Base-by-base conservation (phyloP, 2,888 invertebrate genomes). In the Papilio gigon region DNA sequence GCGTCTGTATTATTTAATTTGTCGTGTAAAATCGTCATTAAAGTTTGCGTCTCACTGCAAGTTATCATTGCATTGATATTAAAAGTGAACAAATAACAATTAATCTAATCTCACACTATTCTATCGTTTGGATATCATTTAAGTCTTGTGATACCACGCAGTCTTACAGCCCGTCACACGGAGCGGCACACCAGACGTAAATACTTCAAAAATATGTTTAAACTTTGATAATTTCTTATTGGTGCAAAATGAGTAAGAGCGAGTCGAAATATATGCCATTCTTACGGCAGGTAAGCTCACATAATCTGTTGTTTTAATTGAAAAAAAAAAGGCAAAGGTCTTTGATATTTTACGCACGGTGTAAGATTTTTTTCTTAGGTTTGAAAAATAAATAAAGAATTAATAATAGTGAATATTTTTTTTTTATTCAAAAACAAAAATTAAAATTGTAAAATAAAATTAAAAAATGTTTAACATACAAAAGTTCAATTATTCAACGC, bases 21-120 rank as follows among this genome's bases (percentile, higher is more conserved):
- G 11, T 4, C 22, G 2, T 22, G 47, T 44, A 9, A 44, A 44
- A 30, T 27, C 27, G 35, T 47, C 35, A 27, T n/a, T 14, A 14
- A 22, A 9, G 59, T 40, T 33, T 59, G 44, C 68, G 63, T 68
- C 68, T 59, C 47, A 40, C 12, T 61, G 53, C 61, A 56, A 50
- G 22, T 47, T 37, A 68, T 68, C 60, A 53, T 30, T 69, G 67
- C 71, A 71, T 70, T 72, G 73, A 72, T 56, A 56, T 74, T 71
- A 72, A 62, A 58, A 42, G 14, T 22, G 68, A 69, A 71, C 73
- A 72, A 71, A 71, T 70, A 70, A 61, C 67, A 67, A 67, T 70
- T 71, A 74, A 74, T 74, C 74, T 74, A 73, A 74, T 74, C 74
- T 65, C 20, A 11, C 17, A 30, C 20, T 30, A 27, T 40, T 69